Conservation (phyloP, 1,140 invertebrate genomes). For the Lordiphosa mommai region DNA sequence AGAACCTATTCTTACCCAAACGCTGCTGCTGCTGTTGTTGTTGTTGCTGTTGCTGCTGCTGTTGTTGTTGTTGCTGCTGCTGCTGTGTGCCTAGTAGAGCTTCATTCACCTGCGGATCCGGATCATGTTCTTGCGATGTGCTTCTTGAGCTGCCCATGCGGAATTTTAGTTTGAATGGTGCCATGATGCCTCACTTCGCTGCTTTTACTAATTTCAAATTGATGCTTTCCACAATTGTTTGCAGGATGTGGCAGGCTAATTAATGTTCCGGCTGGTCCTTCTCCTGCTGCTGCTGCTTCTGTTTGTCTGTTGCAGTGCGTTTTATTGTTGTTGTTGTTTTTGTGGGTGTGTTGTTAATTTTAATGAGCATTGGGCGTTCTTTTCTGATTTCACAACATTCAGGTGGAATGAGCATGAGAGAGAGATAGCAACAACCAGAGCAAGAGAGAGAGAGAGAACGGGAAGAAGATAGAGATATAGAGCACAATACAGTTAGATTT, state of each 20-base stretch:
- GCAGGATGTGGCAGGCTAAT: conserved; percentile 12
- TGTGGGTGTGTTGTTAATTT: conserved; percentile 13
- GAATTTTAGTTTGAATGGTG: conserved; percentile 79
- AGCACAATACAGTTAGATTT: conserved; percentile 1
- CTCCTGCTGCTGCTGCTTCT: conserved; percentile 6
- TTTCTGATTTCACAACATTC: conserved; percentile 34
- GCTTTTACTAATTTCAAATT: neutral
- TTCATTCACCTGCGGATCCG: conserved; percentile 74
- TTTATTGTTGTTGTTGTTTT: conserved; percentile 13
- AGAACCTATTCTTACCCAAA: conserved; percentile 64
- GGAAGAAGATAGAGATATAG: conserved; percentile 10
- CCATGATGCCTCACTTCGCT: conserved; percentile 41
- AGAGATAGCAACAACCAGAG: conserved; percentile 34
- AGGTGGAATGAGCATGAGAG: conserved; percentile 19
- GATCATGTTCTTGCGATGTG: conserved; percentile 78
- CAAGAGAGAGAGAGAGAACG: conserved; percentile 20
- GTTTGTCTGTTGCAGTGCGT: conserved; percentile 8
- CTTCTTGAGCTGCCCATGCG: conserved; percentile 79
- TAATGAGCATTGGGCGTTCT: conserved; percentile 42
- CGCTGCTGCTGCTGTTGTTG: conserved; percentile 41
- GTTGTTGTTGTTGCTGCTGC: conserved; percentile 26
- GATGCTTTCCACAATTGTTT: neutral
- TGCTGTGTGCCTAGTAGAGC: conserved; percentile 60
- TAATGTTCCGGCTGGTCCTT: neutral
- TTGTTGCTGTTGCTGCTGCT: conserved; percentile 30